Base-by-base conservation (phyloP, 2,113 vertebrate genomes). In the Micronycteris hirsuta region DNA sequence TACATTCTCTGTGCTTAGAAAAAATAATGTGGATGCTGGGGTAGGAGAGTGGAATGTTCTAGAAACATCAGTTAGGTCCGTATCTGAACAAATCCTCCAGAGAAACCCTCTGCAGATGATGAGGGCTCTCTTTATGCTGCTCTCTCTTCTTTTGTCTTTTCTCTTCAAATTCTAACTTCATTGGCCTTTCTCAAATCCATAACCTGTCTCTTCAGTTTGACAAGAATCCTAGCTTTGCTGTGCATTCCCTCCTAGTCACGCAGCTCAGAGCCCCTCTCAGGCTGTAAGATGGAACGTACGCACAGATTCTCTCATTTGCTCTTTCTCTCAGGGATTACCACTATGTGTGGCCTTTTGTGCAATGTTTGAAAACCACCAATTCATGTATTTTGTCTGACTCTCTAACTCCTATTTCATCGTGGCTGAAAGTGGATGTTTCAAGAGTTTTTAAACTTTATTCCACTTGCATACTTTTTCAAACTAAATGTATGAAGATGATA, bases 381-480 rank as follows among this genome's bases (percentile, higher is more conserved):
- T 76, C 13, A 54, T 22, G 31, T 26, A 47, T 31, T 47, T 58
- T 84, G 36, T 56, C 47, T 67, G 36, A n/a, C 16, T 65, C 52
- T 86, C 90, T 65, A 67, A 17, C 26, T 94, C 15, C 54, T 41
- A n/a, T n/a, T 49, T 52, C 73, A 74, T 86, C 22, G 31, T 49
- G 56, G 14, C 45, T 68, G 2, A 14, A 67, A 67, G 65, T 26
- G 9, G 31, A 82, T 63, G 41, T 58, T 92, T 4, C 5, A 28
- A 12, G 47, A 19, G 19, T 67, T 85, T 33, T 73, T 65, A 41
- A 89, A 80, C 24, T 24, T 70, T 71, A 78, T 41, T 92, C 15
- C 33, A 78, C 84, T 65, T 65, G 38, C 17, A 82, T 4, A 65
- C 28, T 26, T 89, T 61, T 56, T 73, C 38, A 80, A 93, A 89